Percentiles rank a stretch among this genome's conserved stretches.
These are phyloP conservation scores for Eristalinus aeneus DNA, from an alignment of 2,888 invertebrate genomes.

Conservation along the genomic window DNA sequence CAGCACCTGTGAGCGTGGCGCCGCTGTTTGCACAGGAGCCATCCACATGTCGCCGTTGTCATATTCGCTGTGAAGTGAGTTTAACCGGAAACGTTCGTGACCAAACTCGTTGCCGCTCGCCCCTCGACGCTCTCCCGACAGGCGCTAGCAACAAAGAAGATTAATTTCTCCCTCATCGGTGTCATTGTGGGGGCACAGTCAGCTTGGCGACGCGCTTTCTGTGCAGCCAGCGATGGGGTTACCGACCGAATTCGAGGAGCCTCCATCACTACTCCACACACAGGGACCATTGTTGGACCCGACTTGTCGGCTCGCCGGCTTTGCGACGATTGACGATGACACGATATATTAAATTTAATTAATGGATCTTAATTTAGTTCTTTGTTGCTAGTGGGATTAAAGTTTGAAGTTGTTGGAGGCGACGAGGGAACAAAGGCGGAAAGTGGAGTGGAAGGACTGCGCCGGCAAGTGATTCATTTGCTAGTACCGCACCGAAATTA, in stretches of 20 bases:
- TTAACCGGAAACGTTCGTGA: background rate
- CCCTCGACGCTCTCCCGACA: background rate
- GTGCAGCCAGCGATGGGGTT: background rate
- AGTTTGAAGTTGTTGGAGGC: slow-evolving; percentile 49
- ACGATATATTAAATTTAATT: slow-evolving; percentile 66
- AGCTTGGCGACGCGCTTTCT: background rate
- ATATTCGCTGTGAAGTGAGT: background rate
- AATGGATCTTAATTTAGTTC: slow-evolving; percentile 69
- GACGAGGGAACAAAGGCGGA: slow-evolving; percentile 34
- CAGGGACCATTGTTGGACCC: background rate
- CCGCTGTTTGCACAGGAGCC: background rate
- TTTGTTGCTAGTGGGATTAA: slow-evolving; percentile 62
- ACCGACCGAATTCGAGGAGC: background rate
- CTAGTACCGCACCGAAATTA: slow-evolving; percentile 23
- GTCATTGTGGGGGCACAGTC: background rate
- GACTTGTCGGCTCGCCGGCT: slow-evolving; percentile 46
- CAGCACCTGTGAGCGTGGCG: background rate
- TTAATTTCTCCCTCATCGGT: background rate
- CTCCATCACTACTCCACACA: background rate
- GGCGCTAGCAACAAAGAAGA: background rate
- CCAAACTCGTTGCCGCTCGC: background rate
- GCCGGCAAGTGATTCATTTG: slow-evolving; percentile 38
- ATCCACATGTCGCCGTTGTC: background rate
- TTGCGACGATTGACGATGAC: slow-evolving; percentile 66
- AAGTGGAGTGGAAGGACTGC: background rate